phyloP scores from a whole-genome alignment of 2,888 invertebrate species.

The Hypomecis atomaria region DNA sequence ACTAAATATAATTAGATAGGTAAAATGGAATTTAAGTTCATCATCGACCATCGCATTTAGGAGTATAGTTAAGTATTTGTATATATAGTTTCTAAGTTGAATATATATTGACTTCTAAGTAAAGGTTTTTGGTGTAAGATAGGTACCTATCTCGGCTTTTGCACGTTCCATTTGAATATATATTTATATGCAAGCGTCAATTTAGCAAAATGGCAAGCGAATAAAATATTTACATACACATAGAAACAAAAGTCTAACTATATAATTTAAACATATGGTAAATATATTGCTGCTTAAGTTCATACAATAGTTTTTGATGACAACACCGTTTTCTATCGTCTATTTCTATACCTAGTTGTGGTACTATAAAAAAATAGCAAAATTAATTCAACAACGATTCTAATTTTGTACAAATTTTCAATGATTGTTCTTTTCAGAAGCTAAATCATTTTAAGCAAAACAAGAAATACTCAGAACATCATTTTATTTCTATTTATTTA shows the following conservation, averaged over 20 bases:
- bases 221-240: constrained; percentile 45
- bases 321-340: too few species aligned
- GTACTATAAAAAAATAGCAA: too few species aligned
- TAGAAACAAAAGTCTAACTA: neutral
- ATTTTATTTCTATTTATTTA: too few species aligned
- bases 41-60: constrained; percentile 77
- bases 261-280: neutral
- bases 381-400: too few species aligned
- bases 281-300: neutral
- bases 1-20: constrained; percentile 73
- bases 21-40: constrained; percentile 78
- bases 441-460: too few species aligned
- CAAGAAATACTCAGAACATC: too few species aligned
- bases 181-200: constrained; percentile 81
- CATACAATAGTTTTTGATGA: too few species aligned
- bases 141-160: constrained; percentile 81
- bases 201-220: constrained; percentile 75
- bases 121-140: constrained; percentile 82
- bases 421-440: too few species aligned
- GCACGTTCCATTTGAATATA: constrained; percentile 77
- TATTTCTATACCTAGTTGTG: too few species aligned
- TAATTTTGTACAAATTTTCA: too few species aligned
- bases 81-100: constrained; percentile 75
- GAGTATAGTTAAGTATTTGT: constrained; percentile 70
- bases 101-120: constrained; percentile 65